Evolutionary conservation across 2,888 invertebrate species (phyloP).

Genomic region (Brachyopa scutellaris): DNA sequence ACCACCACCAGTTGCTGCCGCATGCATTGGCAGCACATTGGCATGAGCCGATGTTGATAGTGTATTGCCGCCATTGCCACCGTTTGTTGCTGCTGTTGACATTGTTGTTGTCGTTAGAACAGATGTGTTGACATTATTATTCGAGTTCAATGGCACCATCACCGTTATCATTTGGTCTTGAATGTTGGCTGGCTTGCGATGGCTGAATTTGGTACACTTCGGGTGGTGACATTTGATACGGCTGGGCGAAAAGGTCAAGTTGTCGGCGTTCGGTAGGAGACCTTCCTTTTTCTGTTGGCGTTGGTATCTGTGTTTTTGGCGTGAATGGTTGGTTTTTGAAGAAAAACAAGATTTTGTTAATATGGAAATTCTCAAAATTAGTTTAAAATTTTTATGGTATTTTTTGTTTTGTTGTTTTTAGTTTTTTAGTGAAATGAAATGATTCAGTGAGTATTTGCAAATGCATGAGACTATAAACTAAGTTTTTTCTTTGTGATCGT

Average conservation of each 20-base stretch:
- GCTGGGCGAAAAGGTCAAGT: conserved; percentile 81
- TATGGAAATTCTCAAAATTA: conserved; percentile 18
- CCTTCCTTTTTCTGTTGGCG: conserved; percentile 81
- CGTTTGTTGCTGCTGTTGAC: conserved; percentile 55
- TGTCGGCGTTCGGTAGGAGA: conserved; percentile 80
- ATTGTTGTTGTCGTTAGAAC: conserved; percentile 56
- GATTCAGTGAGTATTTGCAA: conserved; percentile 59
- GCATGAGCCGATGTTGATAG: conserved; percentile 52
- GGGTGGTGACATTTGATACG: conserved; percentile 82
- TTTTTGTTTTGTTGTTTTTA: conserved; percentile 4
- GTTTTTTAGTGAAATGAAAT: conserved; percentile 57
- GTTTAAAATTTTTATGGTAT: background rate
- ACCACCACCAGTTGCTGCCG: conserved; percentile 44
- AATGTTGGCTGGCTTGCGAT: conserved; percentile 80
- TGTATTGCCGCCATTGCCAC: conserved; percentile 43
- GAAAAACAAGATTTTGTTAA: conserved; percentile 35
- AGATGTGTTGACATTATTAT: conserved; percentile 77
- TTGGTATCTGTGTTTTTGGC: conserved; percentile 78
- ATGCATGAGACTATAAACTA: conserved; percentile 52
- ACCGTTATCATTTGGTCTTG: conserved; percentile 82
- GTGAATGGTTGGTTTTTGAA: conserved; percentile 7
- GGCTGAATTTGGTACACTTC: conserved; percentile 81
- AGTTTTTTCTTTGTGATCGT: conserved; percentile 22
- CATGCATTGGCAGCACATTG: conserved; percentile 32
- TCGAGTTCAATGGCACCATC: conserved; percentile 81